Evolutionary conservation across 2,113 vertebrate species (phyloP), one percentile per base, ranked within the genome.

Genomic region (Chunga burmeisteri): DNA sequence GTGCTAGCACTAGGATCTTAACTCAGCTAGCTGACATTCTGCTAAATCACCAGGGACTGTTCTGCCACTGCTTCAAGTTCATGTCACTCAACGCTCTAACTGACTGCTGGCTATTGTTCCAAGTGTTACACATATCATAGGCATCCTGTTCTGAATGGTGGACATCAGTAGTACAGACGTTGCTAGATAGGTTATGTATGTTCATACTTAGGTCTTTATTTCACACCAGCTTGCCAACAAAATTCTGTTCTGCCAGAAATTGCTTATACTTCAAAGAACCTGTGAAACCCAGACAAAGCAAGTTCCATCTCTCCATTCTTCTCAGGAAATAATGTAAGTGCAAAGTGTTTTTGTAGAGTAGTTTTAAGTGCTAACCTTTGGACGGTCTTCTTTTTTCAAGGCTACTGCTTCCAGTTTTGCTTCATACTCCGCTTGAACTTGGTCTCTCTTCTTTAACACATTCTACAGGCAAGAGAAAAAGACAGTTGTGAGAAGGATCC

Each of bases 391-490:
- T 97, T 98, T 99, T 82, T 98, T 98, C 68, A 99, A 97, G 50
- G 98, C 97, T 80, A 99, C 98, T 12, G 99, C 98, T 97, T 99
- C 99, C 81, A 99, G 97, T 93, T 99, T 99, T 89, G 99, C 98
- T 98, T 99, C 99, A 22, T 99, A 99, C 88, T 99, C 99, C 0
- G 99, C 99, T 98, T 99, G 99, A 81, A 99, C 99, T 90, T 99
- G 99, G 95, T 99, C 99, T 92, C 99, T 98, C 97, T 99, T 99
- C 98, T 99, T 99, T 96, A 99, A 81, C 29, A 99, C 99, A 32
- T 98, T 99, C 99, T 99, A 93, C 6, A 47, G 63, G n/a, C 84
- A 34, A 79, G 29, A 98, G 49, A 97, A 52, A 68, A 81, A 92
- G 18, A 94, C 42, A 94, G 17, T 2, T 77, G 23, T 80, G 18